Evolutionary conservation across 2,113 vertebrate genomes (phyloP).

Genomic region (Oreotrochilus melanogaster): DNA sequence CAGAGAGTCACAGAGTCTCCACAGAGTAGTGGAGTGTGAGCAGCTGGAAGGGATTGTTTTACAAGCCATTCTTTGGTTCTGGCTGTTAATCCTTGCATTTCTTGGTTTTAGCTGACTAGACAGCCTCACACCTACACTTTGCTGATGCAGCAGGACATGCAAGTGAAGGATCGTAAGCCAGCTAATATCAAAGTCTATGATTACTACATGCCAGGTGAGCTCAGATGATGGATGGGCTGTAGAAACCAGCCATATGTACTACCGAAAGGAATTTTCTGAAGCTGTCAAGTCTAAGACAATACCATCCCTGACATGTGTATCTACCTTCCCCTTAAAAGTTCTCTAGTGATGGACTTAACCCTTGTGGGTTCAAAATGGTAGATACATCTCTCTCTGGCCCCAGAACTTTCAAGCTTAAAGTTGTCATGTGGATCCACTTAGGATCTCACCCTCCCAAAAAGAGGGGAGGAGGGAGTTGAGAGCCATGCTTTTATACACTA

Average conservation of each 20-base stretch:
- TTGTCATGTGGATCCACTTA: background rate
- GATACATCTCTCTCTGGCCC: background rate
- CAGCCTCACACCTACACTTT: slow-evolving; percentile 44
- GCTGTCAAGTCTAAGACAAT: background rate
- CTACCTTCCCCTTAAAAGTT: background rate
- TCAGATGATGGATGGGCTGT: background rate
- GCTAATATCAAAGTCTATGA: slow-evolving; percentile 84
- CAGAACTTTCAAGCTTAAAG: background rate
- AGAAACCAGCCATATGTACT: background rate
- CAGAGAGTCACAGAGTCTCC: no score
- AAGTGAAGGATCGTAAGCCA: slow-evolving; percentile 79
- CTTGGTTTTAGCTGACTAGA: slow-evolving; percentile 51
- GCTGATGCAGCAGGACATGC: slow-evolving; percentile 53
- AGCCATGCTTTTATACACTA: background rate
- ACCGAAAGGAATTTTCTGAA: background rate
- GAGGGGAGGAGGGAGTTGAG: background rate
- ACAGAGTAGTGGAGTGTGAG: background rate
- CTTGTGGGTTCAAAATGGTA: background rate
- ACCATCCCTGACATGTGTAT: background rate
- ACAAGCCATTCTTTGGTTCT: background rate
- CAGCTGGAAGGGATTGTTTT: background rate
- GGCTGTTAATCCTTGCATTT: background rate
- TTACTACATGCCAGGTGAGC: slow-evolving; percentile 86
- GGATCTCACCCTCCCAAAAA: background rate
- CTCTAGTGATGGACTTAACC: background rate